Evolutionary conservation across 2,888 invertebrate genomes (phyloP).

Genomic region (Imbricaverruca yamaguchii): DNA sequence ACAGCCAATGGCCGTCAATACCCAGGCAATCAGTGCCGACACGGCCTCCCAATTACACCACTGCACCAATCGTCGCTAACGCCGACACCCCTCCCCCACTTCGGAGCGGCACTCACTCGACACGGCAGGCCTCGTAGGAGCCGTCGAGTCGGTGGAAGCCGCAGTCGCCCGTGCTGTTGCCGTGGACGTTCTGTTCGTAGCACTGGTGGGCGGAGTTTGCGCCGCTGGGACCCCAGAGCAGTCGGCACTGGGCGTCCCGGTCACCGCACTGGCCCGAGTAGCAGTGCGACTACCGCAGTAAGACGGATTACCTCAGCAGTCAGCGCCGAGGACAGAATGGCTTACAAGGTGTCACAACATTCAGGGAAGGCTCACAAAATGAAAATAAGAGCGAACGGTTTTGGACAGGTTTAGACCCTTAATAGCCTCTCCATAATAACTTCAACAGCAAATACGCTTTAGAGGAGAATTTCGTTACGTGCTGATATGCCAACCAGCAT

Average conservation of each 20-base stretch:
- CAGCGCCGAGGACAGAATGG: too few species aligned
- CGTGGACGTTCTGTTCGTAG: constrained; percentile 72
- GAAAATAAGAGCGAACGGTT: too few species aligned
- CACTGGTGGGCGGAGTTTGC: constrained; percentile 70
- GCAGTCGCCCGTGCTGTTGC: constrained; percentile 80
- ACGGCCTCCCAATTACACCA: neutral
- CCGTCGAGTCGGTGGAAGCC: constrained; percentile 73
- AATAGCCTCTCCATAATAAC: too few species aligned
- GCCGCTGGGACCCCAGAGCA: constrained; percentile 89
- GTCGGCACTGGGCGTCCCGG: constrained; percentile 79
- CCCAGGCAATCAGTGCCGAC: neutral
- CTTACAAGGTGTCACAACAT: too few species aligned
- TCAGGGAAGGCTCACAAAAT: too few species aligned
- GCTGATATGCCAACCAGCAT: too few species aligned
- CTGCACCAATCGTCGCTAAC: neutral
- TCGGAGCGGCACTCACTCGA: constrained; percentile 56
- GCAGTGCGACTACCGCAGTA: constrained; percentile 63
- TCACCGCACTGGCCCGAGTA: constrained; percentile 81
- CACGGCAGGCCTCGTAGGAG: constrained; percentile 61
- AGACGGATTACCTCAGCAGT: too few species aligned
- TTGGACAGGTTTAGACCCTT: too few species aligned
- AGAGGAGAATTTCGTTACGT: too few species aligned
- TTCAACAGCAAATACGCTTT: too few species aligned
- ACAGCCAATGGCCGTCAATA: too few species aligned
- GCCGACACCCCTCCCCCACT: constrained; percentile 36